Evolutionary conservation across 2,113 vertebrate genomes (phyloP).

Genomic region (Mugil cephalus): DNA sequence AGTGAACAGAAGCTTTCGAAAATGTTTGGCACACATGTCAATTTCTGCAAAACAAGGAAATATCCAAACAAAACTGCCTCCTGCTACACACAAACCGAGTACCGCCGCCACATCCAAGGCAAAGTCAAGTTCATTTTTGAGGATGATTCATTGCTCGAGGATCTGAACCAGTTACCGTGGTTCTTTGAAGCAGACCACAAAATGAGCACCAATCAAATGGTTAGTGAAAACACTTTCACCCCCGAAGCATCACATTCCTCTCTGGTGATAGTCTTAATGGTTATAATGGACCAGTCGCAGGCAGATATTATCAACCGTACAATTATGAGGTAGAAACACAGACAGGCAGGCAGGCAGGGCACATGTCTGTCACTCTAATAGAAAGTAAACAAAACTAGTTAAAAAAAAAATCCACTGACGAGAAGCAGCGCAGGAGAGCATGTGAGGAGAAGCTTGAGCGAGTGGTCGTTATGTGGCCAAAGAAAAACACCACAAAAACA

Average conservation of each 20-base stretch:
- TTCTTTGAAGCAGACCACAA: conserved; percentile 77
- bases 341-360: conserved; percentile 52
- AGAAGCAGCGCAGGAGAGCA: neutral
- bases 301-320: conserved; percentile 61
- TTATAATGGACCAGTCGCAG: conserved; percentile 65
- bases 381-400: conserved; percentile 13
- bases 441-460: neutral
- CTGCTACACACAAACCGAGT: conserved; percentile 40
- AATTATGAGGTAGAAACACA: conserved; percentile 69
- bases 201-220: conserved; percentile 73
- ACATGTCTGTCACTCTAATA: conserved; percentile 40
- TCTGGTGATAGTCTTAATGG: conserved; percentile 53
- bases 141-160: conserved; percentile 59
- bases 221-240: conserved; percentile 73
- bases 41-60: conserved; percentile 48
- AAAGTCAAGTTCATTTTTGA: conserved; percentile 42
- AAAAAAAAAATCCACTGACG: conserved; percentile 1
- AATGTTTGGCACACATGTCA: conserved; percentile 28
- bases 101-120: conserved; percentile 50
- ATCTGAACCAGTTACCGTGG: conserved; percentile 51
- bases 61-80: conserved; percentile 50
- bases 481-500: neutral
- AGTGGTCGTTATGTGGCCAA: neutral
- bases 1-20: conserved; percentile 44
- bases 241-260: conserved; percentile 68